Evolutionary conservation across 2,113 vertebrate genomes (phyloP).

Genomic region (Galbula dea): DNA sequence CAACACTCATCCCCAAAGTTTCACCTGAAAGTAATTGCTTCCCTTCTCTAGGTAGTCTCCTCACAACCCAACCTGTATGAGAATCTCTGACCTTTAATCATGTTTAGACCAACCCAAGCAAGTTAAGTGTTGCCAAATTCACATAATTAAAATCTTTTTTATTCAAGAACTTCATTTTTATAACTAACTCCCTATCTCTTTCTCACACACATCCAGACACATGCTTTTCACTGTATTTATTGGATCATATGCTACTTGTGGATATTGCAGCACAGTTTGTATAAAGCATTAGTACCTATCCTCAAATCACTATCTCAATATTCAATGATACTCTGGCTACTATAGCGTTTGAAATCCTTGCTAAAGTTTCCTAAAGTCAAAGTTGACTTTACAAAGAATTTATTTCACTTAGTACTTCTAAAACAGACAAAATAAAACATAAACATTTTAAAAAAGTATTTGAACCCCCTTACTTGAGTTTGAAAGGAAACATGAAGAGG

Average conservation of each 20-base stretch:
- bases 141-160: conserved; percentile 15
- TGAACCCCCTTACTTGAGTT: not conserved
- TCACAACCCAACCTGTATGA: not conserved
- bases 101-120: conserved; percentile 10
- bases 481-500: not conserved
- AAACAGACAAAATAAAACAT: not conserved
- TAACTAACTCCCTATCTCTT: not conserved
- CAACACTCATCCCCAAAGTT: conserved; percentile 49
- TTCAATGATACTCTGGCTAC: not conserved
- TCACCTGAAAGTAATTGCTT: conserved; percentile 44
- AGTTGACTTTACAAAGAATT: not conserved
- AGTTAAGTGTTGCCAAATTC: conserved; percentile 10
- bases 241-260: not conserved
- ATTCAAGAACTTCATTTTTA: conserved; percentile 19
- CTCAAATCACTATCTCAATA: not conserved
- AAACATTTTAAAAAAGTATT: not conserved
- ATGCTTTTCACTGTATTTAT: not conserved
- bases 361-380: not conserved
- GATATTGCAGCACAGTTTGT: not conserved
- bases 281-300: not conserved
- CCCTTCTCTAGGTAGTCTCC: not conserved
- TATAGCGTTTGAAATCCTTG: not conserved
- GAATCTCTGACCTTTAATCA: conserved; percentile 34
- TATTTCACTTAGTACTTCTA: not conserved
- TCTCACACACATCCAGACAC: not conserved